These are phyloP conservation scores for Romanogobio albipinnatus DNA, from an alignment of 2,113 vertebrate species.

Conservation along the genomic window DNA sequence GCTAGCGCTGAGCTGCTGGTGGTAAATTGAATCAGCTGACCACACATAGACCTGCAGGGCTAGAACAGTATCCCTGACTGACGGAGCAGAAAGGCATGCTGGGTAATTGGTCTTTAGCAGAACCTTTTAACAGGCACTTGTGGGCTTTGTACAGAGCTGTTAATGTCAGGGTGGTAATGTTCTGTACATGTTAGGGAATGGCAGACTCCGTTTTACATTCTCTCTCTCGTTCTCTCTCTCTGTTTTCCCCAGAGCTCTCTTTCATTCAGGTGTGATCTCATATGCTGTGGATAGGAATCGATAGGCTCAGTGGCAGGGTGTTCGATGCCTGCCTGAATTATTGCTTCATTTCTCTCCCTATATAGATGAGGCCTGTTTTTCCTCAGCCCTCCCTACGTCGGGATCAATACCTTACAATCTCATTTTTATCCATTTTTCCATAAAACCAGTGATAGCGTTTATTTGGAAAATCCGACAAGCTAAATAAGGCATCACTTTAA, in stretches of 20 bases:
- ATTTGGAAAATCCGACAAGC: conserved; percentile 98
- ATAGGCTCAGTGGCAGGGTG: conserved; percentile 88
- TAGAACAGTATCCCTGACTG: conserved; percentile 40
- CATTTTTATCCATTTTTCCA: conserved; percentile 97
- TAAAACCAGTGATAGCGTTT: conserved; percentile 99
- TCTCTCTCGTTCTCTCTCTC: conserved; percentile 58
- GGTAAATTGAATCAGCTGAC: conserved; percentile 51
- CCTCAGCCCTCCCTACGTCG: conserved; percentile 73
- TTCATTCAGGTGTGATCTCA: conserved; percentile 80
- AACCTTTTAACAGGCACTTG: conserved; percentile 81
- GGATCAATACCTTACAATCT: conserved; percentile 96
- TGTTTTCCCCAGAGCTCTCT: conserved; percentile 55
- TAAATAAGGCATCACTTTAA: conserved; percentile 90
- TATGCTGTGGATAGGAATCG: conserved; percentile 82
- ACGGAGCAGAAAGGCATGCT: conserved; percentile 58
- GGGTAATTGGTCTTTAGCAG: conserved; percentile 79
- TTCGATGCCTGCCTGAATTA: conserved; percentile 96
- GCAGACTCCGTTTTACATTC: conserved; percentile 22
- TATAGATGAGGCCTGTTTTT: conserved; percentile 95
- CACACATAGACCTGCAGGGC: conserved; percentile 48
- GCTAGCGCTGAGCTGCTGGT: conserved; percentile 32
- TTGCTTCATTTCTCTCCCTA: conserved; percentile 99
- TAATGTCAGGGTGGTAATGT: conserved; percentile 86
- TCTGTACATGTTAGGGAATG: conserved; percentile 47
- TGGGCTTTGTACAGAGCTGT: conserved; percentile 87